phyloP scores from a whole-genome alignment of 2,113 vertebrate genomes.

The Charina bottae region DNA sequence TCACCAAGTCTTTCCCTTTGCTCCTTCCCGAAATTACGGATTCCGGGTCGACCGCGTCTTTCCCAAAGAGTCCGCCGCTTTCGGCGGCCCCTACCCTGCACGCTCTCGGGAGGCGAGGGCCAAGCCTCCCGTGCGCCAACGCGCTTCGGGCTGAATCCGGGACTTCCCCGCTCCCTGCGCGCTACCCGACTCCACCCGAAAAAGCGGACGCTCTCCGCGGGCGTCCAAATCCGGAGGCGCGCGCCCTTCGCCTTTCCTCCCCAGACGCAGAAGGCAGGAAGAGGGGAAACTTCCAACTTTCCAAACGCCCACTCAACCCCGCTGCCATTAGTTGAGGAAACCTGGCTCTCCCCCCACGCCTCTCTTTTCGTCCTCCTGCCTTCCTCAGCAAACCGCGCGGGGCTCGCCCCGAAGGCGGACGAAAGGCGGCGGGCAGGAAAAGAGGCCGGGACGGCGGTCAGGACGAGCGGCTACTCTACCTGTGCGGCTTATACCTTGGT shows the following conservation, averaged over 20 bases:
- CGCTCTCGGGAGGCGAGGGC: background rate
- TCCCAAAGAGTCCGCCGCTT: background rate
- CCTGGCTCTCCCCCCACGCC: background rate
- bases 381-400: background rate
- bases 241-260: background rate
- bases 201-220: too few relatives aligned
- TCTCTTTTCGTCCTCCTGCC: background rate
- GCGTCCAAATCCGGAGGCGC: background rate
- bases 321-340: background rate
- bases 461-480: conserved; percentile 74
- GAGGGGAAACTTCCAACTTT: conserved; percentile 48
- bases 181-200: background rate
- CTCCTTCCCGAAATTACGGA: background rate
- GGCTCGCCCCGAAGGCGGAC: background rate
- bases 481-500: conserved; percentile 85
- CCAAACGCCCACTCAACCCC: conserved; percentile 53
- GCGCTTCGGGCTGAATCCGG: background rate
- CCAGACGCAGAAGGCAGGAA: background rate
- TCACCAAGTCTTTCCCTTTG: background rate
- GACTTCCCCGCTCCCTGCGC: background rate
- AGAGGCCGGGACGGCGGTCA: too few relatives aligned
- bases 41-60: background rate
- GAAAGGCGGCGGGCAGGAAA: background rate
- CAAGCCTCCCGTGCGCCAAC: background rate
- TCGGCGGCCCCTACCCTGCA: too few relatives aligned